Evolutionary conservation across 2,797 vertebrate genomes (phyloP), one percentile per base, ranked within the genome.

Genomic region (Poecilia picta): DNA sequence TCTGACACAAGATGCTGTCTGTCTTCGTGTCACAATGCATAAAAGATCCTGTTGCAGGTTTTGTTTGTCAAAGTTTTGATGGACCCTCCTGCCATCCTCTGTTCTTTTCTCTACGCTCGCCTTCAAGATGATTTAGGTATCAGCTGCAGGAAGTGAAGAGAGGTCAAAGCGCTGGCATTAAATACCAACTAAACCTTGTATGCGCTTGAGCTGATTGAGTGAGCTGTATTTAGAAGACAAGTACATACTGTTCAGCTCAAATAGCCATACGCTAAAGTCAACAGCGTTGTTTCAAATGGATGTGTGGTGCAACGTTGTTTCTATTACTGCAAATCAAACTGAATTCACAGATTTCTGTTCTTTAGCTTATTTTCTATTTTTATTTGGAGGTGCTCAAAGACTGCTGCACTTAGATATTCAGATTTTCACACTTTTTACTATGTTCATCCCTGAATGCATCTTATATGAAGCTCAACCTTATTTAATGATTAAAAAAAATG

Each of bases 121-220:
- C 41, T 59, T 43, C 25, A n/a, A 7, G 41, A 70, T 57, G 39
- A 43, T 33, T 53, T 64, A 11, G 28, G 12, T 74, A 28, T 83
- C 68, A 77, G 74, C 79, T 73, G 71, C 49, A 75, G 76, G 41
- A 73, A 74, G 39, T 49, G 43, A 51, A 51, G 78, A 39, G 68
- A 74, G 77, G 83, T 85, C 73, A 81, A 77, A 77, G n/a, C 43
- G 43, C 5, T 45, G 76, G 43, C 31, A 31, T 20, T 25, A 72
- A 49, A 85, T 73, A 79, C 74, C 45, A 55, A 47, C 77, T 41
- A 55, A 31, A 62, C 47, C 41, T 85, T 76, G 28, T 20, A 74
- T 70, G 66, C 66, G n/a, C 66, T 39, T 76, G 41, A 81, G 71
- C 5, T 75, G 31, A 70, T 5, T n/a, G 18, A 77, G 62, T 45